Evolutionary conservation across 1,140 invertebrate genomes (phyloP).

Genomic region (Colletes gigas): DNA sequence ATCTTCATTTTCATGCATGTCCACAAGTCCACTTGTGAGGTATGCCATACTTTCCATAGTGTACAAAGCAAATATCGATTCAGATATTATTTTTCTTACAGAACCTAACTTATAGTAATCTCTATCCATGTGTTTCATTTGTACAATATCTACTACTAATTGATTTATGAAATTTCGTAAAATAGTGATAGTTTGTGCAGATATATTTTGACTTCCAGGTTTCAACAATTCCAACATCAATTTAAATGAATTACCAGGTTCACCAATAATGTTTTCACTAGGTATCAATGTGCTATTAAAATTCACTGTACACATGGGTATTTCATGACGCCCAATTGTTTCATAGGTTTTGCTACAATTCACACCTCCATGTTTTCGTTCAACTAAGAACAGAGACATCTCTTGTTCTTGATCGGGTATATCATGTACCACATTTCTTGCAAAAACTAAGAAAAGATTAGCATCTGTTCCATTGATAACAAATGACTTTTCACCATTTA

Average conservation of each 20-base stretch:
- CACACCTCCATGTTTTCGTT: constrained; percentile 86
- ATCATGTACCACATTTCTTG: constrained; percentile 62
- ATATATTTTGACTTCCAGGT: constrained; percentile 71
- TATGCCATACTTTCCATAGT: constrained; percentile 91
- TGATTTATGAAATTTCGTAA: constrained; percentile 78
- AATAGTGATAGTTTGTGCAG: constrained; percentile 72
- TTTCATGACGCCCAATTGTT: constrained; percentile 87
- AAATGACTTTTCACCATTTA: constrained; percentile 81
- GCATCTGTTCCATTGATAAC: constrained; percentile 79
- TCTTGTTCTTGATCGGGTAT: constrained; percentile 57
- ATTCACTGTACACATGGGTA: constrained; percentile 70
- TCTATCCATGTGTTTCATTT: constrained; percentile 86
- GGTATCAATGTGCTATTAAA: constrained; percentile 81
- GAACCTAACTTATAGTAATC: constrained; percentile 82
- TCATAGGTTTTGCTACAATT: constrained; percentile 85
- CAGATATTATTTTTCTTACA: constrained; percentile 82
- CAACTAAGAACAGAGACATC: constrained; percentile 89
- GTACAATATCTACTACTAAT: constrained; percentile 84
- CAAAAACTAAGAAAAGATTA: constrained; percentile 82
- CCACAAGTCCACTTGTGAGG: constrained; percentile 86
- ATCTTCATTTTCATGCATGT: constrained; percentile 86
- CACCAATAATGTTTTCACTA: constrained; percentile 74
- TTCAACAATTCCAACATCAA: constrained; percentile 68
- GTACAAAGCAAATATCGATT: constrained; percentile 83
- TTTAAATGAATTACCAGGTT: constrained; percentile 61